A percentile compares a stretch with the other conserved stretches of the same genome.
phyloP scores from a whole-genome alignment of 2,888 invertebrate genomes.

The Apamea sordens region DNA sequence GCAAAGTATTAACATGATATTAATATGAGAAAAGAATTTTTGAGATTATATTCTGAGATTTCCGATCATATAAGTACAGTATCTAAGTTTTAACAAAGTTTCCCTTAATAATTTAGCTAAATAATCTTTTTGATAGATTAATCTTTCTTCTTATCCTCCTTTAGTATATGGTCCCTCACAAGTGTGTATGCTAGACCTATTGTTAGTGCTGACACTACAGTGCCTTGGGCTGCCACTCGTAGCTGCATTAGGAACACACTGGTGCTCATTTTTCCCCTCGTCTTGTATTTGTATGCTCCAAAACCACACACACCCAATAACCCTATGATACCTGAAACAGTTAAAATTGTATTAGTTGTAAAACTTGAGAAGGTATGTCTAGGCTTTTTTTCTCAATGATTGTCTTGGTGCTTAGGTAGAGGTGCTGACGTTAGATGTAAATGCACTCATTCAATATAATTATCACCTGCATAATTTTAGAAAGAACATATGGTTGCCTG shows the following conservation, averaged over 20 bases:
- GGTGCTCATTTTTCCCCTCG: conserved; percentile 94
- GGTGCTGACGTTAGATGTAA: not conserved
- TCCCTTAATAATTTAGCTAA: conserved; percentile 46
- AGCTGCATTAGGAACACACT: conserved; percentile 96
- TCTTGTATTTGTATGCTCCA: conserved; percentile 94
- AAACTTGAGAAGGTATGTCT: not conserved
- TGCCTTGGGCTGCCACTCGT: conserved; percentile 96
- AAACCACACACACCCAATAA: conserved; percentile 92
- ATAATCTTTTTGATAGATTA: conserved; percentile 23
- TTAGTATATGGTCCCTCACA: conserved; percentile 88
- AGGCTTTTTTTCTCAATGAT: not conserved
- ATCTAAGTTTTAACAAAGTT: conserved; percentile 34
- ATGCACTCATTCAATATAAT: not conserved
- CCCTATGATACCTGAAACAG: conserved; percentile 92
- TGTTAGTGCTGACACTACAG: conserved; percentile 94
- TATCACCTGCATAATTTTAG: not conserved
- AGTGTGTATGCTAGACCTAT: conserved; percentile 93
- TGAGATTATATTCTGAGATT: conserved; percentile 64
- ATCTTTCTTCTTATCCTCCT: conserved; percentile 79
- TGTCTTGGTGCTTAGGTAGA: not conserved
- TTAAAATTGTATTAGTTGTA: not conserved
- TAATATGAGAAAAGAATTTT: conserved; percentile 2
- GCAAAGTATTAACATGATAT: conserved; percentile 9
- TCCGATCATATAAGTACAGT: conserved; percentile 35
- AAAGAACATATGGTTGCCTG: not conserved